phyloP scores from a whole-genome alignment of 2,113 vertebrate species.

The Hippocampus abdominalis region DNA sequence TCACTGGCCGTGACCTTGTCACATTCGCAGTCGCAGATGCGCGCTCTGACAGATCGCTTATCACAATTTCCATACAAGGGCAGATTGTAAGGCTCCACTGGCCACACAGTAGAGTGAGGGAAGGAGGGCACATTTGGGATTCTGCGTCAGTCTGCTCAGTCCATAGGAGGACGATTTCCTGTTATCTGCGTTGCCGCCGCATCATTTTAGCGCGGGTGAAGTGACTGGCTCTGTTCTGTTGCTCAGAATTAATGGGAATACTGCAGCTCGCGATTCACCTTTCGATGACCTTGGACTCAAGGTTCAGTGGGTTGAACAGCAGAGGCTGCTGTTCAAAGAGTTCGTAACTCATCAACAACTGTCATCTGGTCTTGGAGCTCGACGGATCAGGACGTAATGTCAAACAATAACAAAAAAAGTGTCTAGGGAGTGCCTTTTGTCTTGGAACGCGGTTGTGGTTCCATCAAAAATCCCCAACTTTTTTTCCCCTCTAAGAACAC shows the following conservation, averaged over 20 bases:
- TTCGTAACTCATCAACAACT: too few relatives aligned
- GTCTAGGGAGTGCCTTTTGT: too few relatives aligned
- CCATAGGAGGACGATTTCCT: slow-evolving; percentile 42
- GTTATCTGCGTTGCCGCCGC: slow-evolving; percentile 41
- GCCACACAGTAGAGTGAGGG: slow-evolving; percentile 41
- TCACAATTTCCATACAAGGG: not conserved
- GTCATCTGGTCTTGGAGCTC: too few relatives aligned
- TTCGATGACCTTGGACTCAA: slow-evolving; percentile 18
- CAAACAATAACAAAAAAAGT: too few relatives aligned
- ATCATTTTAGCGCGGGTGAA: slow-evolving; percentile 7
- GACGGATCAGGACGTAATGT: too few relatives aligned
- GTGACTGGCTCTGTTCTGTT: slow-evolving; percentile 23
- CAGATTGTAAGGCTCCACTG: slow-evolving; percentile 3
- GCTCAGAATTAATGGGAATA: slow-evolving; percentile 26
- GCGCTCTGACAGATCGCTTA: not conserved
- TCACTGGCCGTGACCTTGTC: slow-evolving; percentile 16
- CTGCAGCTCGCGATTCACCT: slow-evolving; percentile 27
- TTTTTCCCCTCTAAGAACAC: too few relatives aligned
- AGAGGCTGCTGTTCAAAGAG: too few relatives aligned
- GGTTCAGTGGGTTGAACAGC: not conserved
- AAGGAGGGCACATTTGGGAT: slow-evolving; percentile 44
- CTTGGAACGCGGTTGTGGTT: too few relatives aligned
- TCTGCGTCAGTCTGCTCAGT: slow-evolving; percentile 54
- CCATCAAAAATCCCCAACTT: too few relatives aligned
- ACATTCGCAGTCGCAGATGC: slow-evolving; percentile 1